These are phyloP conservation scores for Grammomys dolichurus DNA, from an alignment of 2,113 vertebrate genomes.

Conservation along the genomic window DNA sequence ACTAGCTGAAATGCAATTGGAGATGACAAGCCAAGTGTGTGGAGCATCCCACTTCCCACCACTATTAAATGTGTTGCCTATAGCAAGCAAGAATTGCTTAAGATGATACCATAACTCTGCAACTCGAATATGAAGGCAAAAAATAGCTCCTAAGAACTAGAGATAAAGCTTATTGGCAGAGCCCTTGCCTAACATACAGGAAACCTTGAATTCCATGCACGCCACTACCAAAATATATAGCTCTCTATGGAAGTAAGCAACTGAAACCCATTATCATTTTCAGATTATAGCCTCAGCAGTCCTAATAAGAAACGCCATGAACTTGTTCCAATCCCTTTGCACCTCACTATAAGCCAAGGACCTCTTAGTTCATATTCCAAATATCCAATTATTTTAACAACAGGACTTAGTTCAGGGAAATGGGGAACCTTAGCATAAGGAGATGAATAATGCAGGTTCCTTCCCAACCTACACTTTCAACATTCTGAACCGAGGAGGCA, in stretches of 20 bases:
- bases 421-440: neutral
- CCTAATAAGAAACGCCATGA: slow-evolving; percentile 12
- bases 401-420: neutral
- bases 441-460: slow-evolving; percentile 31
- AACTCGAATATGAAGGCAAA: neutral
- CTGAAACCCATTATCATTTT: slow-evolving; percentile 3
- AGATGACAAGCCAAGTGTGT: slow-evolving; percentile 24
- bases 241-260: neutral
- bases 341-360: neutral
- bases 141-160: neutral
- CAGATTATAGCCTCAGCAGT: slow-evolving; percentile 37
- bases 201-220: neutral
- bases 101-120: neutral
- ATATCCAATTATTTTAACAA: slow-evolving; percentile 47
- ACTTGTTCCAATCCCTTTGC: neutral
- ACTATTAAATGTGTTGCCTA: slow-evolving; percentile 34
- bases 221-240: neutral
- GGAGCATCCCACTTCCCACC: neutral
- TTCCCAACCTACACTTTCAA: neutral
- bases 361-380: slow-evolving; percentile 19
- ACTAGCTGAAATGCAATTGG: slow-evolving; percentile 12
- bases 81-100: slow-evolving; percentile 2
- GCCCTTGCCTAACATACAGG: neutral
- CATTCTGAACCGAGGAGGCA: neutral
- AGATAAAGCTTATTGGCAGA: neutral